phyloP scores from a whole-genome alignment of 1,140 invertebrate species.

The Heliconius hewitsoni region DNA sequence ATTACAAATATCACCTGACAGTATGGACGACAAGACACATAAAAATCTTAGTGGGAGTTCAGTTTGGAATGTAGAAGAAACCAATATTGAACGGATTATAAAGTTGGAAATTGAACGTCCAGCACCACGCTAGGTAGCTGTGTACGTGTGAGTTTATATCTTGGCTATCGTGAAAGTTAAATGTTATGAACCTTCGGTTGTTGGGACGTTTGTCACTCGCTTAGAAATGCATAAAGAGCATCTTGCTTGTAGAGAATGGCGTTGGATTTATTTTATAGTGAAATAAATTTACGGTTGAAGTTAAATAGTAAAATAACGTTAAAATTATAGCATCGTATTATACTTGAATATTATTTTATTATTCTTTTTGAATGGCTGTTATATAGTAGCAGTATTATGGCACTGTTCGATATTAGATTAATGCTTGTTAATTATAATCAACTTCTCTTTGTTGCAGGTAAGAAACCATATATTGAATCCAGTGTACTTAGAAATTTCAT shows the following conservation, averaged over 20 bases:
- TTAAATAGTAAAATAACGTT: not conserved
- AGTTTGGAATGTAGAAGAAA: conserved; percentile 51
- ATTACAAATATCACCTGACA: conserved; percentile 55
- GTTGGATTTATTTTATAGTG: conserved; percentile 27
- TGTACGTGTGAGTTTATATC: conserved; percentile 47
- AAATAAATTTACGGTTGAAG: not conserved
- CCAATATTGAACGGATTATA: conserved; percentile 57
- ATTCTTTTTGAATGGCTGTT: too few relatives aligned
- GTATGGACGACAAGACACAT: conserved; percentile 51
- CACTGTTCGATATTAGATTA: not conserved
- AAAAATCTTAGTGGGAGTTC: conserved; percentile 57
- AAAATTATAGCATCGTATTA: not conserved
- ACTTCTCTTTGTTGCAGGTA: conserved; percentile 42
- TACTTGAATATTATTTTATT: not conserved
- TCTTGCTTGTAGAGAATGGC: conserved; percentile 34
- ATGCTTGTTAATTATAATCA: not conserved
- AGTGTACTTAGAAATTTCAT: conserved; percentile 26
- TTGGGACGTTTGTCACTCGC: conserved; percentile 50
- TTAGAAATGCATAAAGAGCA: conserved; percentile 47
- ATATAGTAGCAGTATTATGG: not conserved
- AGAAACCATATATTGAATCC: conserved; percentile 30
- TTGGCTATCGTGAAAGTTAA: conserved; percentile 50
- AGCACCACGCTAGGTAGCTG: conserved; percentile 42
- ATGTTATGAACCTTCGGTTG: conserved; percentile 48
- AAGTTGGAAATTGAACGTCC: conserved; percentile 48